Evolutionary conservation across 2,113 vertebrate species (phyloP).

Genomic region (Heterocephalus glaber): DNA sequence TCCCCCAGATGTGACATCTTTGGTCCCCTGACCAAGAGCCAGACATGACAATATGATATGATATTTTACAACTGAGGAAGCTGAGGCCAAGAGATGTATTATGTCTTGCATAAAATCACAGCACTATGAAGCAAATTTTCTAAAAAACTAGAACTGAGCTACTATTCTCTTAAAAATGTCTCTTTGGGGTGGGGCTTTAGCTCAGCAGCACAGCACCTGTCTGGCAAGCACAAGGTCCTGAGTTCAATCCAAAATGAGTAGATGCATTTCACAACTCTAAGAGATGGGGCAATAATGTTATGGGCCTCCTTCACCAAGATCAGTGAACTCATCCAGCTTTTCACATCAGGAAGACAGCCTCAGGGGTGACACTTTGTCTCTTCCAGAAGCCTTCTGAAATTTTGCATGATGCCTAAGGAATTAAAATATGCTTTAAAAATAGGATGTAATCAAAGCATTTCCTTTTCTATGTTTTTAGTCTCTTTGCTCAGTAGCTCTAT

Average conservation of each 20-base stretch:
- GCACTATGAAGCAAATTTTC: neutral
- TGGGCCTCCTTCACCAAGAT: too few species aligned
- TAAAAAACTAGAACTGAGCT: neutral
- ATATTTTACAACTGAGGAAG: slow-evolving; percentile 22
- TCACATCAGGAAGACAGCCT: neutral
- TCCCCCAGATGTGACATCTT: neutral
- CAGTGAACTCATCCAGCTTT: neutral
- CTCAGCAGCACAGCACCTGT: neutral
- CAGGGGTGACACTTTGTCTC: neutral
- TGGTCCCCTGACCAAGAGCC: neutral
- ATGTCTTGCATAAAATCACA: neutral
- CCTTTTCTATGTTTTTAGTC: neutral
- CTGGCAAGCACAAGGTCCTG: too few species aligned
- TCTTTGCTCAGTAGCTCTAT: slow-evolving; percentile 49
- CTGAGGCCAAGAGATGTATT: neutral
- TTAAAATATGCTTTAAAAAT: slow-evolving; percentile 28
- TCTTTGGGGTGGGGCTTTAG: neutral
- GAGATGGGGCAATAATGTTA: neutral
- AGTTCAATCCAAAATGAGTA: too few species aligned
- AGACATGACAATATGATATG: neutral
- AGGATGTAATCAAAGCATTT: neutral
- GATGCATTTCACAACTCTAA: neutral
- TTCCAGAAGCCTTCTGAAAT: neutral
- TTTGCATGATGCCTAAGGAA: slow-evolving; percentile 7
- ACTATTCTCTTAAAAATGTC: neutral